Evolutionary conservation across 2,888 invertebrate species (phyloP), one percentile per base, ranked within the genome.

Genomic region (Ethmia dodecea): DNA sequence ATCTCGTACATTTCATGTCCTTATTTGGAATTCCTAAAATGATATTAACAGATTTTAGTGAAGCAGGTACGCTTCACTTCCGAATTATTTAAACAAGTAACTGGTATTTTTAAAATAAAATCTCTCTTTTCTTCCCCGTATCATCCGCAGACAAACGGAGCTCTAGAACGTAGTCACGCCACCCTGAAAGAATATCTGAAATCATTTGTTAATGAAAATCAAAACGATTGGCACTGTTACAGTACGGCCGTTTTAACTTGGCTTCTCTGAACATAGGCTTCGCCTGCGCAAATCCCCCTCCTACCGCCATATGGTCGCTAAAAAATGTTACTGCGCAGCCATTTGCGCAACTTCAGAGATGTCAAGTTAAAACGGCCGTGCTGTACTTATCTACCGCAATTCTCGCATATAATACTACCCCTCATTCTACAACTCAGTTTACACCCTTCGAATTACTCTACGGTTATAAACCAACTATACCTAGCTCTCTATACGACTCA

Each of bases 21-120:
- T 6, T 18, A 35, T 66, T 67, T 42, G 65, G 66, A 24, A 55
- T 65, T 26, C 64, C 69, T 4, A 47, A 61, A 42, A 34, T 34
- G 3, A 49, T 71, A 16, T 35, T 75, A 10, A 55, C 68, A 1
- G 71, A 77, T 45, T 53, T 63, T n/a, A n/a, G n/a, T n/a, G n/a
- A n/a, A n/a, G n/a, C n/a, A 54, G 72, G 64, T n/a, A 42, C 55
- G 71, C 33, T 71, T 73, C 38, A 60, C 44, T 4, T 60, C 63
- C 2, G 42, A 61, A 5, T 15, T 67, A 29, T 41, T 70, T 3
- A 55, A 58, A 49, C 45, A 65, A 25, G 5, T 18, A 18, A 18
- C 18, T 18, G 18, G 6, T 5, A 18, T 18, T 6, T 18, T 18
- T 5, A 18, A 18, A 18, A 18, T 18, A 18, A 18, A 18, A 18